Conservation (phyloP, 2,888 invertebrate species). For the Galerucella calmariensis region DNA sequence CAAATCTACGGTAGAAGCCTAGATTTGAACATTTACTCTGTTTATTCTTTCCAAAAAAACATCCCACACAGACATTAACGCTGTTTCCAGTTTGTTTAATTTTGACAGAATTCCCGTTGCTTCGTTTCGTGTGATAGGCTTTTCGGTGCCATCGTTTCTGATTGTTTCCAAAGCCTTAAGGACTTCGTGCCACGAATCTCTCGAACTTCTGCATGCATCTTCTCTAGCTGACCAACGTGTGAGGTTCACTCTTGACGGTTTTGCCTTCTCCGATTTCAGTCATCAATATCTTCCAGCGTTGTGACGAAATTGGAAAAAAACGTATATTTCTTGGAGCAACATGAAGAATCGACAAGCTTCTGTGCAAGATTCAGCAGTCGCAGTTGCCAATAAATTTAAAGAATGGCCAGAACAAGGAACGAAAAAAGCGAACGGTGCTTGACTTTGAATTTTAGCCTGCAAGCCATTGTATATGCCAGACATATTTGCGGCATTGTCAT, state of each 20-base stretch:
- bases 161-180: constrained; percentile 34
- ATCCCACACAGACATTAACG: no score
- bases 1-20: no score
- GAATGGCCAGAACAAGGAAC: constrained; percentile 53
- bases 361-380: constrained; percentile 44
- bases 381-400: constrained; percentile 50
- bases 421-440: constrained; percentile 47
- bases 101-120: background rate
- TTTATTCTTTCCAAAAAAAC: no score
- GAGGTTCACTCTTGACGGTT: constrained; percentile 18
- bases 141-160: constrained; percentile 26
- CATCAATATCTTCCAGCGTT: constrained; percentile 27
- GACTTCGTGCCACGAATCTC: constrained; percentile 35
- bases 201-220: constrained; percentile 34
- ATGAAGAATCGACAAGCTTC: constrained; percentile 42
- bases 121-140: constrained; percentile 28
- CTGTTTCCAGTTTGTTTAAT: background rate
- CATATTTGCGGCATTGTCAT: constrained; percentile 10
- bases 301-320: constrained; percentile 24
- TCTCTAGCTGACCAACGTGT: constrained; percentile 38
- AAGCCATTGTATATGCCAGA: constrained; percentile 48
- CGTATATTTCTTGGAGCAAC: constrained; percentile 14
- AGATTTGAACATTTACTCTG: no score
- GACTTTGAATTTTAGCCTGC: no score
- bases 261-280: constrained; percentile 6